Evolutionary conservation across 2,797 vertebrate species (phyloP).

Genomic region (Rhynchotus rufescens): DNA sequence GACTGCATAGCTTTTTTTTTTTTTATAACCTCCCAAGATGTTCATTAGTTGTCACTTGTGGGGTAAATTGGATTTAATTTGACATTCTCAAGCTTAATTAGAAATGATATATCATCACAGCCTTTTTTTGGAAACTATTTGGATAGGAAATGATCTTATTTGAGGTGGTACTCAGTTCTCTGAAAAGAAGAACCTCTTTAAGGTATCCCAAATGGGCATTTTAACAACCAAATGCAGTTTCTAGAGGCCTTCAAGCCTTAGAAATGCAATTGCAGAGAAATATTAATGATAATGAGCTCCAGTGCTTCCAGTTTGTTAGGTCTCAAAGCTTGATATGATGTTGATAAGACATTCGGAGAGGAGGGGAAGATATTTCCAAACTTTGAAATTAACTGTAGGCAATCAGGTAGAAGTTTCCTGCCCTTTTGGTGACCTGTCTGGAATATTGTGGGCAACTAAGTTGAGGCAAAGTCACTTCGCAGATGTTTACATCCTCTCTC

Average conservation of each 20-base stretch:
- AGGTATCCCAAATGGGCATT: neutral
- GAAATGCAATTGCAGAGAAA: neutral
- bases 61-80: neutral
- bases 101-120: neutral
- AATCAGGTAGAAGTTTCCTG: neutral
- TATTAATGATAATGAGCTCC: neutral
- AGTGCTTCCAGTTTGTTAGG: neutral
- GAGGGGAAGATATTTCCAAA: constrained; percentile 9
- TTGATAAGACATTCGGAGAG: neutral
- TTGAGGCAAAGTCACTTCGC: neutral
- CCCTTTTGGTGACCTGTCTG: neutral
- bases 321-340: neutral
- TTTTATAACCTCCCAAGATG: neutral
- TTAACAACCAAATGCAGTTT: neutral
- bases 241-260: neutral
- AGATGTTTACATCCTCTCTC: neutral
- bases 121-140: neutral
- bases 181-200: neutral
- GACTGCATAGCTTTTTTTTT: neutral
- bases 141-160: neutral
- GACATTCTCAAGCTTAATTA: neutral
- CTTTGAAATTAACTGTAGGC: neutral
- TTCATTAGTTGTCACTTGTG: neutral
- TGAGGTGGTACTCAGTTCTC: neutral
- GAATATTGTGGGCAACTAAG: neutral